phyloP scores from a whole-genome alignment of 2,797 vertebrate species.

The Chlorospingus semifuscus region DNA sequence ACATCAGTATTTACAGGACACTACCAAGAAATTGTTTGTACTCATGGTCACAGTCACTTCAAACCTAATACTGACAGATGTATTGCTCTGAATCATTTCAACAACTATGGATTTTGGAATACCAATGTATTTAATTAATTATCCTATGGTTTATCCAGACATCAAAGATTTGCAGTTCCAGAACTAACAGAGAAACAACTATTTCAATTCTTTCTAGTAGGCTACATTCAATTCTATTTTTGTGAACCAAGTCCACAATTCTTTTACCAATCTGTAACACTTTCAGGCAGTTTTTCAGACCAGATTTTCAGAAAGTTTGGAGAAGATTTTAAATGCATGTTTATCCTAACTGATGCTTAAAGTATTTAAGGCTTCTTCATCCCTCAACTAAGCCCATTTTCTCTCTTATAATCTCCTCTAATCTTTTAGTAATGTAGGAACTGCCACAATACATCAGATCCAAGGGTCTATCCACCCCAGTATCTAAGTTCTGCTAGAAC shows the following conservation, averaged over 20 bases:
- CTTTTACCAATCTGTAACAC: not conserved
- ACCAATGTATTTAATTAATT: not conserved
- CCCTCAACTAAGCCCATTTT: not conserved
- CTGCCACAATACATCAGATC: not conserved
- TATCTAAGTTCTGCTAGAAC: not conserved
- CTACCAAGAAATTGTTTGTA: not conserved
- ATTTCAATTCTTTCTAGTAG: not conserved
- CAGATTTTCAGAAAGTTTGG: not conserved
- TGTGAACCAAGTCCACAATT: not conserved
- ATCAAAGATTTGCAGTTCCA: not conserved
- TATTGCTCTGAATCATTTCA: not conserved
- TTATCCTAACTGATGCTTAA: not conserved
- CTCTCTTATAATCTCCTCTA: not conserved
- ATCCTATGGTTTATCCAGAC: not conserved
- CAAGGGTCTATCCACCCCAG: not conserved
- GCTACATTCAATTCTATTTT: not conserved
- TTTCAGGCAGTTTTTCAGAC: not conserved
- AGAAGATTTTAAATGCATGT: not conserved
- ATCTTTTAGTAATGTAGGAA: not conserved
- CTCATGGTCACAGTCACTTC: not conserved
- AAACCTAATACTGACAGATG: not conserved
- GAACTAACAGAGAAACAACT: not conserved
- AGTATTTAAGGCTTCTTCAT: conserved; percentile 22
- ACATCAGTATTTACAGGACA: not conserved
- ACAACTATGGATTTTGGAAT: not conserved